Evolutionary conservation across 2,797 vertebrate genomes (phyloP).

Genomic region (Ambastaia sidthimunki): DNA sequence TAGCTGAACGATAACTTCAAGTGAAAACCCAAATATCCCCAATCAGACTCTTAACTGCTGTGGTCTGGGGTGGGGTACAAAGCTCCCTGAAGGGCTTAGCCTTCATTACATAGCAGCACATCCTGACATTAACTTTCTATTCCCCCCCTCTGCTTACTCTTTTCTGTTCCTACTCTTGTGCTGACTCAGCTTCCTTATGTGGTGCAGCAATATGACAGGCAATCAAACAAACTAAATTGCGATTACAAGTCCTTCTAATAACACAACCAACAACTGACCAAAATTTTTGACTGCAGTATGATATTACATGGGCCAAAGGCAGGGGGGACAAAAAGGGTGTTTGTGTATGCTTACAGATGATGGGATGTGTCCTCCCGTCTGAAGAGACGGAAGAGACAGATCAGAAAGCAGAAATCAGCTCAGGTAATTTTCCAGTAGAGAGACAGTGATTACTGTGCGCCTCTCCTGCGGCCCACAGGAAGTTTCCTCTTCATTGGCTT

Average conservation of each 20-base stretch:
- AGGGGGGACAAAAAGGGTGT: constrained; percentile 52
- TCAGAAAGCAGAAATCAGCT: constrained; percentile 75
- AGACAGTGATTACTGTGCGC: constrained; percentile 68
- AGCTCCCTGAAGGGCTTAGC: constrained; percentile 80
- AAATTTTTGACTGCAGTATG: constrained; percentile 60
- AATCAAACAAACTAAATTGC: constrained; percentile 70
- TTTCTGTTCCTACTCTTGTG: constrained; percentile 18
- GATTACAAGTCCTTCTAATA: constrained; percentile 73
- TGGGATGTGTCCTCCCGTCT: constrained; percentile 65
- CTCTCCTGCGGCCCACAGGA: constrained; percentile 55
- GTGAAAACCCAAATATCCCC: constrained; percentile 80
- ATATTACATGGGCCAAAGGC: constrained; percentile 65
- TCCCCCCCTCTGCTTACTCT: constrained; percentile 50
- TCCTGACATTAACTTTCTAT: constrained; percentile 72
- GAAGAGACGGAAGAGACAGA: constrained; percentile 69
- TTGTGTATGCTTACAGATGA: constrained; percentile 51
- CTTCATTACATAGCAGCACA: constrained; percentile 81
- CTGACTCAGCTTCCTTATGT: constrained; percentile 38
- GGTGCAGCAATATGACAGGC: constrained; percentile 53
- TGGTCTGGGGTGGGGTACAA: constrained; percentile 77
- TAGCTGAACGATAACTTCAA: constrained; percentile 76
- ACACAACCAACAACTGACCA: constrained; percentile 66
- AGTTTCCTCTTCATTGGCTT: constrained; percentile 47
- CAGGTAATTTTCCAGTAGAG: constrained; percentile 71
- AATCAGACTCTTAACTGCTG: constrained; percentile 79